These are phyloP conservation scores for Spheniscus mendiculus DNA, from an alignment of 2,113 vertebrate genomes.

Conservation along the genomic window DNA sequence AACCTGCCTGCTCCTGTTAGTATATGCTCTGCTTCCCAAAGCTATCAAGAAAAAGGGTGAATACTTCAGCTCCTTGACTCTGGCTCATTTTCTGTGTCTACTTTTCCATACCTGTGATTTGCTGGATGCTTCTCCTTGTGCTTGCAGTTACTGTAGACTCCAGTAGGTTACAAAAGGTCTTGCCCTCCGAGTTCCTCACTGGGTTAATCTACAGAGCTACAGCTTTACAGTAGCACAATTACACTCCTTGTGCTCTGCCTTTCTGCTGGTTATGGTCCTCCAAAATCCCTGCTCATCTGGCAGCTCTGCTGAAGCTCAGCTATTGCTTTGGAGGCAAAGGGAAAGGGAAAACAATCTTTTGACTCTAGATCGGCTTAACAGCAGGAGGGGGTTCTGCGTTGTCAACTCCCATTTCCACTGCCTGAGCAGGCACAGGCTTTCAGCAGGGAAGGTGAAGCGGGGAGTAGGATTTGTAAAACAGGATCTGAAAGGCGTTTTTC, in stretches of 20 bases:
- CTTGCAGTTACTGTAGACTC: neutral
- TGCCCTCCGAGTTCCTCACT: neutral
- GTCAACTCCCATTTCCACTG: neutral
- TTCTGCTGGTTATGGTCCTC: neutral
- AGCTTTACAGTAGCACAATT: neutral
- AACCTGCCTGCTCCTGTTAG: neutral
- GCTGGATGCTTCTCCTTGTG: neutral
- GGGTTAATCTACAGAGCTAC: neutral
- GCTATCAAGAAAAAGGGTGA: neutral
- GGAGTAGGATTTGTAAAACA: neutral
- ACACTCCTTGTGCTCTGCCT: no score
- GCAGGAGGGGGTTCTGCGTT: neutral
- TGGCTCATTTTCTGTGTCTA: neutral
- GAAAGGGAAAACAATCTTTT: neutral
- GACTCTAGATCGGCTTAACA: neutral
- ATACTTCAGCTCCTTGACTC: neutral
- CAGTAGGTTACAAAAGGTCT: rapidly evolving
- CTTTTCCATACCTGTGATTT: neutral
- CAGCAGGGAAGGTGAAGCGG: neutral
- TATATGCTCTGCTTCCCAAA: neutral
- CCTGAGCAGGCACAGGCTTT: neutral
- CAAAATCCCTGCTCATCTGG: neutral
- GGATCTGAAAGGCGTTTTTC: neutral
- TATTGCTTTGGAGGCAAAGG: neutral
- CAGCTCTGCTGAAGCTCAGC: neutral